Evolutionary conservation across 2,113 vertebrate genomes (phyloP).

Genomic region (Scomber scombrus): DNA sequence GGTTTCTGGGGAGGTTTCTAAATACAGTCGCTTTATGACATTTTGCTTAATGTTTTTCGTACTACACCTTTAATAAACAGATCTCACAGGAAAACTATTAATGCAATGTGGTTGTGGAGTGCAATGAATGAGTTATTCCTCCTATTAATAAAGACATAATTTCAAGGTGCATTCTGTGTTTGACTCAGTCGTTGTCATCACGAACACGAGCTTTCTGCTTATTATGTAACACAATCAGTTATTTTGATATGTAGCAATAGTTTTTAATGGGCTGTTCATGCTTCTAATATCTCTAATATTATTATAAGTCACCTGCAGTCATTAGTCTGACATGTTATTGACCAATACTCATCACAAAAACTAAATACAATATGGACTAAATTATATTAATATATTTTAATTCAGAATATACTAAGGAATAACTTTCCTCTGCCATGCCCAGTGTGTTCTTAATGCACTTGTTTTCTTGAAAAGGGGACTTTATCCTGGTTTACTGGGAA

Average conservation of each 20-base stretch:
- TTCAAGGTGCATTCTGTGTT: constrained; percentile 59
- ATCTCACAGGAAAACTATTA: constrained; percentile 74
- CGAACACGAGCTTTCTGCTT: not conserved
- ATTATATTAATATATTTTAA: not conserved
- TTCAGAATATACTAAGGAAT: not conserved
- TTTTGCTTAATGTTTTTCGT: constrained; percentile 83
- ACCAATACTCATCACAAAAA: not conserved
- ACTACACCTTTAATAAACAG: constrained; percentile 82
- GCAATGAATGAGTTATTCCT: constrained; percentile 73
- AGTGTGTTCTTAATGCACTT: too few relatives aligned
- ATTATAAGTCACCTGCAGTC: too few relatives aligned
- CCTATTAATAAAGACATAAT: constrained; percentile 75
- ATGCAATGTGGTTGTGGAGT: constrained; percentile 75
- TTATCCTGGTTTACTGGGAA: too few relatives aligned
- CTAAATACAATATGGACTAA: not conserved
- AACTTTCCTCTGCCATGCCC: too few relatives aligned
- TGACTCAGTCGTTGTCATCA: not conserved
- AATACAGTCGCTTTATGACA: constrained; percentile 75
- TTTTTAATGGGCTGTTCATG: not conserved
- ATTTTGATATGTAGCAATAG: not conserved
- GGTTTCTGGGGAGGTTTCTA: constrained; percentile 74
- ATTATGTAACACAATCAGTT: not conserved
- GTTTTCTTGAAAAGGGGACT: too few relatives aligned
- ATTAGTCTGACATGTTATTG: not conserved
- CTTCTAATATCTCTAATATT: too few relatives aligned